Evolutionary conservation across 1,140 invertebrate species (phyloP).

Genomic region (Cecropterus lyciades): DNA sequence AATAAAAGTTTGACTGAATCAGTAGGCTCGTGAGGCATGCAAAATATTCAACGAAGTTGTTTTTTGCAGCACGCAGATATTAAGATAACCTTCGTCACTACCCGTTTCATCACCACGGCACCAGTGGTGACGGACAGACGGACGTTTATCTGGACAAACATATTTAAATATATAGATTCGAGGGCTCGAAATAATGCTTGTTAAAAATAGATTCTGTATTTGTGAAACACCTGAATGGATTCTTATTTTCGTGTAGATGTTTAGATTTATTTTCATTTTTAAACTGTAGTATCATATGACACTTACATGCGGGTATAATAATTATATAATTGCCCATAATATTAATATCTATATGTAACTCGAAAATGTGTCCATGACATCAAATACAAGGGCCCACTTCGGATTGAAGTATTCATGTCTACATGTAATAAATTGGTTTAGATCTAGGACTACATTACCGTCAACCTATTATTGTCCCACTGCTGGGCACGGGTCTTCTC

Average conservation of each 20-base stretch:
- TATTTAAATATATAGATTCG: conserved; percentile 6
- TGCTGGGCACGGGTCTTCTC: no score
- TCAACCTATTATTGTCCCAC: no score
- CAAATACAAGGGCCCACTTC: no score
- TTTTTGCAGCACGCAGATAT: conserved; percentile 19
- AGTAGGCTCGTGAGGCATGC: not conserved
- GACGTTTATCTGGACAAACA: conserved; percentile 22
- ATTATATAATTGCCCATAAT: no score
- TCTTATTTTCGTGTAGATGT: no score
- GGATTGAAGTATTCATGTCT: no score
- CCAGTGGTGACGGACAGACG: conserved; percentile 11
- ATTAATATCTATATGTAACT: no score
- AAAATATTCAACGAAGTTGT: conserved; percentile 3
- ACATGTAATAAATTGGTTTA: no score
- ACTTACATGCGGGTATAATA: no score
- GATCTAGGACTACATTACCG: no score
- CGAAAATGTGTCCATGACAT: no score
- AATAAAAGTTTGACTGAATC: not conserved
- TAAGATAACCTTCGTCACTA: conserved; percentile 19
- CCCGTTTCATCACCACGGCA: conserved; percentile 11
- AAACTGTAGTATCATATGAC: not conserved
- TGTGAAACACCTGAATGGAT: not conserved
- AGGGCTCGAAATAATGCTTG: conserved; percentile 7
- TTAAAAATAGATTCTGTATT: conserved; percentile 3
- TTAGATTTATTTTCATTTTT: not conserved